These are phyloP conservation scores for Myodes glareolus DNA, from an alignment of 2,113 vertebrate genomes.

Conservation along the genomic window DNA sequence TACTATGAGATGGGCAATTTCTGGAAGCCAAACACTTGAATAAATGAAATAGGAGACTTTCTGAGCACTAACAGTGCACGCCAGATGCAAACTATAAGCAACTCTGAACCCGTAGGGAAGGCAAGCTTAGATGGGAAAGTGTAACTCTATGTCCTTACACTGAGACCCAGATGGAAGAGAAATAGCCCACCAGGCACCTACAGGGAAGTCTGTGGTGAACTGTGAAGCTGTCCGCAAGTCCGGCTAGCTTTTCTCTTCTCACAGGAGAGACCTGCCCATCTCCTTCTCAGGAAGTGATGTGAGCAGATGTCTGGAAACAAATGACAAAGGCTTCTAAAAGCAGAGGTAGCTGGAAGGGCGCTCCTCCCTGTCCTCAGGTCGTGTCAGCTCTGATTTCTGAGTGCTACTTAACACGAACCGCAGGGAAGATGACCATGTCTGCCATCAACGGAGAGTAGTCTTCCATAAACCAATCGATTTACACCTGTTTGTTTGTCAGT, in stretches of 20 bases:
- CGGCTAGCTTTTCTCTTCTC: neutral
- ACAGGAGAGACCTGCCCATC: neutral
- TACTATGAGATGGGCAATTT: neutral
- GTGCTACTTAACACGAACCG: neutral
- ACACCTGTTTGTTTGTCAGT: slow-evolving; percentile 43
- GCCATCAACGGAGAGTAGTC: neutral
- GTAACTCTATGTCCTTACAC: neutral
- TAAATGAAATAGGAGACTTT: neutral
- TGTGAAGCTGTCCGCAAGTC: neutral
- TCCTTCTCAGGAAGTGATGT: neutral
- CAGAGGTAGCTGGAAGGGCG: neutral
- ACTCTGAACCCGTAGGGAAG: neutral
- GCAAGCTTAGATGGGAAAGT: neutral
- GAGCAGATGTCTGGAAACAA: neutral
- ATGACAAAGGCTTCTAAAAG: neutral
- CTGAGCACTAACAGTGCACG: neutral
- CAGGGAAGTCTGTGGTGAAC: neutral
- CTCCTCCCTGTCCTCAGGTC: neutral
- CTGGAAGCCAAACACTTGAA: neutral
- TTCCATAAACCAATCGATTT: slow-evolving; percentile 44
- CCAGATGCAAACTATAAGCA: neutral
- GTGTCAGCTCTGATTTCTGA: neutral
- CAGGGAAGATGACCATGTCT: neutral
- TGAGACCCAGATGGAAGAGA: neutral
- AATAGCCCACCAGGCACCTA: neutral